Percentiles rank a stretch among this genome's conserved stretches.
Conservation (phyloP, 2,797 vertebrate genomes). For the Macroramphosus scolopax region DNA sequence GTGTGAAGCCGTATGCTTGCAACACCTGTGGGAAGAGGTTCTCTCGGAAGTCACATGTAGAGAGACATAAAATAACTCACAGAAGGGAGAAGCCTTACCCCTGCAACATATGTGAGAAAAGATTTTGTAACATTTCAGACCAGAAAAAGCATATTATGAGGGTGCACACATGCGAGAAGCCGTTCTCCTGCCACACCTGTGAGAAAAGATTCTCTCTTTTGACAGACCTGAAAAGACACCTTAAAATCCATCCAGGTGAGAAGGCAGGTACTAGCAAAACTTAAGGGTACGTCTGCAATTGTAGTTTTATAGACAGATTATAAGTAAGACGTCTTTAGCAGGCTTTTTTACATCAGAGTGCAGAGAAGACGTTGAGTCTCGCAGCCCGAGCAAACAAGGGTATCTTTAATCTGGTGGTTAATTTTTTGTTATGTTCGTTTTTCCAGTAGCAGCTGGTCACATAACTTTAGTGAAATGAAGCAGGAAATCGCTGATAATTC, state of each 20-base stretch:
- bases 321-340: too few relatives aligned
- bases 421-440: too few relatives aligned
- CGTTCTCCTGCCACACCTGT: not conserved
- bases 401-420: too few relatives aligned
- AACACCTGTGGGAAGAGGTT: constrained; percentile 2
- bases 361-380: too few relatives aligned
- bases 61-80: constrained; percentile 10
- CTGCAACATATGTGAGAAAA: constrained; percentile 6
- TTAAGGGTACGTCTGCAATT: too few relatives aligned
- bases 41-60: not conserved
- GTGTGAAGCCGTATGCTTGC: not conserved
- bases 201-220: not conserved
- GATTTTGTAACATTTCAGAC: not conserved
- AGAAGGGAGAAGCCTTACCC: constrained; percentile 10
- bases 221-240: not conserved
- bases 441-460: too few relatives aligned
- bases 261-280: too few relatives aligned
- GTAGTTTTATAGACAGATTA: too few relatives aligned
- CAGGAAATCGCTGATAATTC: too few relatives aligned
- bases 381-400: too few relatives aligned
- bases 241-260: constrained; percentile 5
- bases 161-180: constrained; percentile 1
- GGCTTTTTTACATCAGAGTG: too few relatives aligned
- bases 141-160: not conserved
- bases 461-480: too few relatives aligned